Evolutionary conservation across 2,888 invertebrate species (phyloP), one percentile per base, ranked within the genome.

Genomic region (Dynastes hyllus): DNA sequence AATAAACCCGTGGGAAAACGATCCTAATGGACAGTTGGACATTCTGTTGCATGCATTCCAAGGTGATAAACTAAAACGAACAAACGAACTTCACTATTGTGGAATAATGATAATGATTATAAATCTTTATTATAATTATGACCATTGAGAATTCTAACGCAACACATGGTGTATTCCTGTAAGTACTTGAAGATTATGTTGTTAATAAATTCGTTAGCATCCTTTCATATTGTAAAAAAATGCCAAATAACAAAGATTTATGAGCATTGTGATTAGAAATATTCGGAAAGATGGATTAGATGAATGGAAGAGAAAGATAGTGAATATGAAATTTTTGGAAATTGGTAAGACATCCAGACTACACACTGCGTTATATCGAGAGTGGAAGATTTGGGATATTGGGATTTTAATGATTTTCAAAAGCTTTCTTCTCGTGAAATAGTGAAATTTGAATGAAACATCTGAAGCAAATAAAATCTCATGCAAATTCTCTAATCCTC

Each of bases 1-100:
- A 71, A 71, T 55, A 73, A 73, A 58, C 73, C 45, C 73, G 58
- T 61, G 73, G 73, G 61, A 73, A 73, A 73, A 37, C 9, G 40
- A 51, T 69, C 66, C 5, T 40, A 40, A 66, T 32, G 40, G 40
- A 32, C 16, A 66, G n/a, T 40, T 66, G 16, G 66, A 40, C 13
- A 16, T 66, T 8, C 40, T 32, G 40, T 40, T 66, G 40, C 3
- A 9, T 66, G n/a, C 53, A 16, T 53, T 16, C 53, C n/a, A 53
- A 16, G 53, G n/a, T 53, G 53, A 53, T n/a, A 53, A 53, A 53
- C n/a, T 16, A 16, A 53, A 53, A 53, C 5, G 53, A 53, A 53
- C 16, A 53, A 53, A 53, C 13, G 16, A n/a, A 13, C 53, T n/a
- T 53, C 4, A 11, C 5, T 53, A 53, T 53, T 53, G 13, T 53